Evolutionary conservation across 2,797 vertebrate species (phyloP).

Genomic region (Ispidina picta): DNA sequence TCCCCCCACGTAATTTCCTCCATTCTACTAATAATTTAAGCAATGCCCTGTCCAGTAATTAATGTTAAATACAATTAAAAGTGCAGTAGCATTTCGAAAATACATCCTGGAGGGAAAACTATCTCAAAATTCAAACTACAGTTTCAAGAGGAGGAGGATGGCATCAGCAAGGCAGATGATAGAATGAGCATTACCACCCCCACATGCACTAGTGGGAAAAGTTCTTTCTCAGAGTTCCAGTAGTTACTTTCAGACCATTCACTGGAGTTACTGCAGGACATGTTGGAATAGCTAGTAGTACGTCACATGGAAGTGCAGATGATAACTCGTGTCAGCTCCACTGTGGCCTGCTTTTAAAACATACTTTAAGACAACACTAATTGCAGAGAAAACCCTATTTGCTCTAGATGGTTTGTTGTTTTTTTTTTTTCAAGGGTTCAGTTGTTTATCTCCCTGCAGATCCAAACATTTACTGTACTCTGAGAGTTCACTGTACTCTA

Average conservation of each 20-base stretch:
- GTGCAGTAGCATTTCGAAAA: background rate
- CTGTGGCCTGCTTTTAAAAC: conserved; percentile 34
- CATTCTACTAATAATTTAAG: conserved; percentile 23
- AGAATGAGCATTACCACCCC: background rate
- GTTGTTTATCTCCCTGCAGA: conserved; percentile 69
- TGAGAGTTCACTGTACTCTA: conserved; percentile 68
- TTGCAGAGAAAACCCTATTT: conserved; percentile 62
- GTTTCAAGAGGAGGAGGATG: background rate
- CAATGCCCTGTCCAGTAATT: background rate
- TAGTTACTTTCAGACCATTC: background rate
- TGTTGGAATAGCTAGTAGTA: background rate
- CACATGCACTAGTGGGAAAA: background rate
- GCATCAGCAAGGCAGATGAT: background rate
- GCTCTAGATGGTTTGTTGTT: conserved; percentile 45
- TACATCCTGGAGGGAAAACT: background rate
- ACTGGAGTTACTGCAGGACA: background rate
- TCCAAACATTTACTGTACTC: conserved; percentile 70
- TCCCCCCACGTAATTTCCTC: conserved; percentile 7
- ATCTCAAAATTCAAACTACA: background rate
- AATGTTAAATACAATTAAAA: background rate
- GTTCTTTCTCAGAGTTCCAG: background rate
- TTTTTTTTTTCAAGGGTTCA: conserved; percentile 53
- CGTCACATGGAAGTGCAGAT: conserved; percentile 9
- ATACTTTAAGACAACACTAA: conserved; percentile 63
- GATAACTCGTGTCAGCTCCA: conserved; percentile 27